A percentile compares a stretch with the other conserved stretches of the same genome.
These are phyloP conservation scores for Sialis fuliginosa DNA, from an alignment of 2,888 invertebrate genomes.

Conservation along the genomic window DNA sequence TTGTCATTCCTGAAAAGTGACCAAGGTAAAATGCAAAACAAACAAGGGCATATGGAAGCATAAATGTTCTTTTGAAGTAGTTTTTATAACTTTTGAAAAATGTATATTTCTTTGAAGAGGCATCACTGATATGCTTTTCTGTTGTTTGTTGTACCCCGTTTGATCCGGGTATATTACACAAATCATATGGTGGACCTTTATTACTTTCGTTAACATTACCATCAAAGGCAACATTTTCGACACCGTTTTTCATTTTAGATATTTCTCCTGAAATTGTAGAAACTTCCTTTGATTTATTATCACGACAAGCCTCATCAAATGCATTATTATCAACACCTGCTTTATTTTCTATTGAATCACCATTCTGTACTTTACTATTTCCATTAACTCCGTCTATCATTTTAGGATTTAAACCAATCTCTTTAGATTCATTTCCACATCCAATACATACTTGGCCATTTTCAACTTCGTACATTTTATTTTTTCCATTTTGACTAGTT, in stretches of 20 bases:
- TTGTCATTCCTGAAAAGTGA: slow-evolving; percentile 58
- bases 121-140: neutral
- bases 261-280: neutral
- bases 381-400: too few species aligned
- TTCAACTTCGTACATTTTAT: too few species aligned
- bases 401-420: too few species aligned
- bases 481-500: slow-evolving; percentile 11
- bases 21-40: slow-evolving; percentile 50
- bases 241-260: slow-evolving; percentile 3
- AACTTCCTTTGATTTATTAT: too few species aligned
- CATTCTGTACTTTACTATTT: too few species aligned
- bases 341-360: too few species aligned
- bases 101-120: too few species aligned
- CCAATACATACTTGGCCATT: too few species aligned
- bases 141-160: neutral
- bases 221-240: slow-evolving; percentile 12
- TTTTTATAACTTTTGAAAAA: neutral
- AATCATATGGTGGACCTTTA: slow-evolving; percentile 7
- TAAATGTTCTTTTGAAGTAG: slow-evolving; percentile 34
- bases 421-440: too few species aligned
- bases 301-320: too few species aligned
- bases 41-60: slow-evolving; percentile 49
- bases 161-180: slow-evolving; percentile 1
- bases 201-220: slow-evolving; percentile 6
- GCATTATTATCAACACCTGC: too few species aligned